Evolutionary conservation across 2,113 vertebrate species (phyloP), one percentile per base, ranked within the genome.

Genomic region (Camelus bactrianus): DNA sequence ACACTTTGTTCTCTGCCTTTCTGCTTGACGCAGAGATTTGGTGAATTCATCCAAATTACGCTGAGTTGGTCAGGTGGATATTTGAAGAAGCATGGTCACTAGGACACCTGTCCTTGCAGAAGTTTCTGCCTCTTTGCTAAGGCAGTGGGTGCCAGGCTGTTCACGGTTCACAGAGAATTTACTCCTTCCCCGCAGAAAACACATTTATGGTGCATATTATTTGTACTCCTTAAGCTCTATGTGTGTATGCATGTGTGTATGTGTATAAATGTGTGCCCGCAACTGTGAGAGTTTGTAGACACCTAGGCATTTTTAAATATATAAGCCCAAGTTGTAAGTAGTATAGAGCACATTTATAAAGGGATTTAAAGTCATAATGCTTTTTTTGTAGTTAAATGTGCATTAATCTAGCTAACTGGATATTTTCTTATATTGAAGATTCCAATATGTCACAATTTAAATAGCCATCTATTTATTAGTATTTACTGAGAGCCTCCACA

Each of bases 1-100:
- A 6, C 10, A 24, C 88, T 38, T 94, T 95, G 48, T 87, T 93
- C 69, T 58, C 89, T 96, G 56, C 77, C 82, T 92, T 94, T 82
- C 50, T 93, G 60, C 50, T 94, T 97, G 85, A 19, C 22, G 8
- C 28, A 0, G 0, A 56, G 46, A 76, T 14, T 72, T 64, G 1
- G 52, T 15, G 3, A 67, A 85, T 75, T 93, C 4, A 14, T 84
- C 54, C 54, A 65, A 1, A 2, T 56, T 75, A 76, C 0, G 0
- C 65, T 86, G 48, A 56, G 48, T 81, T n/a, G 14, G 64, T 80
- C 5, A 60, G 54, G 48, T n/a, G 14, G 24, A 0, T 20, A 26
- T 56, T 20, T 80, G 75, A 86, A 32, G 20, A 65, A 26, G 35
- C 11, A 0, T 22, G 19, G 8, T 50, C 26, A 7, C 19, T 1